phyloP scores from a whole-genome alignment of 1,140 invertebrate genomes.

The Cyrtorhinus lividipennis region DNA sequence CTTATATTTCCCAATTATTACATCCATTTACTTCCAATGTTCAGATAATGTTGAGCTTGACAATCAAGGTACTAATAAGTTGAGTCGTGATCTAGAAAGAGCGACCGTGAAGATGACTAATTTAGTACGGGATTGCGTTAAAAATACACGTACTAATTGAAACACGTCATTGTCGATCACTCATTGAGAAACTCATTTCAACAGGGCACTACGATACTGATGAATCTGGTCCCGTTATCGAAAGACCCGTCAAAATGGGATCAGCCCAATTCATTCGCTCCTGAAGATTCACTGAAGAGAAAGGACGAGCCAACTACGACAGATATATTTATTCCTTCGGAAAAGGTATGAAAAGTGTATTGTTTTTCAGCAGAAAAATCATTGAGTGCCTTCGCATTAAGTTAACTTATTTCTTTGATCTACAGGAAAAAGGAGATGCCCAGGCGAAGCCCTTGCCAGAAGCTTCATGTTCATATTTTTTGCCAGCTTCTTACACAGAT shows the following conservation, averaged over 20 bases:
- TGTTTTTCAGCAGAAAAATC: not conserved
- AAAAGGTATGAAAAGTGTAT: conserved; percentile 34
- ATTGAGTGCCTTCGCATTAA: not conserved
- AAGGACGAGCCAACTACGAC: conserved; percentile 34
- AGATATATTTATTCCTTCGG: conserved; percentile 51
- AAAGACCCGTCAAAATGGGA: conserved; percentile 44
- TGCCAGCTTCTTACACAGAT: conserved; percentile 46
- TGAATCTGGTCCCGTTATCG: conserved; percentile 47
- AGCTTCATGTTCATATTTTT: conserved; percentile 59
- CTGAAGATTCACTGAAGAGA: conserved; percentile 44
- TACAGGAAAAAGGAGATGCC: conserved; percentile 55
- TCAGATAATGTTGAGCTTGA: too few relatives aligned
- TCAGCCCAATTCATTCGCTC: conserved; percentile 51
- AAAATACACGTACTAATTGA: too few relatives aligned
- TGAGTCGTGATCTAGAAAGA: too few relatives aligned
- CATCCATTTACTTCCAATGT: too few relatives aligned
- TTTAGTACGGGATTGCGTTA: too few relatives aligned
- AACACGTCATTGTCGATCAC: too few relatives aligned
- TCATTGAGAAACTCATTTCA: too few relatives aligned
- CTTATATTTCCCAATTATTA: too few relatives aligned
- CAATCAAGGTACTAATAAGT: too few relatives aligned
- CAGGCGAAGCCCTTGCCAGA: conserved; percentile 57
- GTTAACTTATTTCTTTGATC: not conserved
- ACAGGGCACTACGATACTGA: conserved; percentile 42
- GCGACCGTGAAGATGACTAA: too few relatives aligned